Conservation (phyloP, 2,888 invertebrate genomes). For the Yponomeuta plumbellus region DNA sequence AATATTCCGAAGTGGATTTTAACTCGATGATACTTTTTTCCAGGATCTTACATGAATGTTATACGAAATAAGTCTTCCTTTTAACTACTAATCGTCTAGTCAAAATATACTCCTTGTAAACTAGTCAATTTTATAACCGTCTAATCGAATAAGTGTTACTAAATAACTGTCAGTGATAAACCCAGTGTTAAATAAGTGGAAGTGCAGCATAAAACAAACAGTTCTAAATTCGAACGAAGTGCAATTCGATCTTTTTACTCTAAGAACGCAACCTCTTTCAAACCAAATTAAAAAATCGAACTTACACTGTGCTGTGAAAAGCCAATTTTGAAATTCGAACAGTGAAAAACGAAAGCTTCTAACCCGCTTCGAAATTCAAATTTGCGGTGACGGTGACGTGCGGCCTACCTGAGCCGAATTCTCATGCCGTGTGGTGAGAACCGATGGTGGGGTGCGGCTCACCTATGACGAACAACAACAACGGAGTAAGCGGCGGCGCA, state of each 20-base stretch:
- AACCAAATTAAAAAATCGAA: neutral
- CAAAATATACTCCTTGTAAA: conserved; percentile 2
- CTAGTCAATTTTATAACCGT: conserved; percentile 11
- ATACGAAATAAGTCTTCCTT: conserved; percentile 11
- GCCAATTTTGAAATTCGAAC: neutral
- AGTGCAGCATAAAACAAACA: neutral
- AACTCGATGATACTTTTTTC: neutral
- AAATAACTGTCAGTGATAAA: conserved; percentile 18
- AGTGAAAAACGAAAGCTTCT: neutral
- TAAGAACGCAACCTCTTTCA: neutral
- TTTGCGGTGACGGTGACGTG: conserved; percentile 20
- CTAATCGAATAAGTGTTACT: neutral
- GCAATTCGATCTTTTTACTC: neutral
- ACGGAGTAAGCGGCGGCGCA: conserved; percentile 76
- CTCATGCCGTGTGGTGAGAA: conserved; percentile 14
- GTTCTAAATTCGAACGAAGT: neutral
- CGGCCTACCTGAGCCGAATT: conserved; percentile 21
- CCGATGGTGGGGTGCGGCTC: conserved; percentile 50
- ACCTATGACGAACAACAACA: conserved; percentile 79
- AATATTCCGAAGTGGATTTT: neutral
- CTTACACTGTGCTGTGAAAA: neutral
- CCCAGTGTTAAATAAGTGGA: conserved; percentile 7
- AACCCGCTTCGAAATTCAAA: neutral
- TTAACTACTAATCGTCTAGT: neutral
- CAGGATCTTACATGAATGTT: neutral